Evolutionary conservation across 2,113 vertebrate genomes (phyloP).

Genomic region (Otolemur garnettii): DNA sequence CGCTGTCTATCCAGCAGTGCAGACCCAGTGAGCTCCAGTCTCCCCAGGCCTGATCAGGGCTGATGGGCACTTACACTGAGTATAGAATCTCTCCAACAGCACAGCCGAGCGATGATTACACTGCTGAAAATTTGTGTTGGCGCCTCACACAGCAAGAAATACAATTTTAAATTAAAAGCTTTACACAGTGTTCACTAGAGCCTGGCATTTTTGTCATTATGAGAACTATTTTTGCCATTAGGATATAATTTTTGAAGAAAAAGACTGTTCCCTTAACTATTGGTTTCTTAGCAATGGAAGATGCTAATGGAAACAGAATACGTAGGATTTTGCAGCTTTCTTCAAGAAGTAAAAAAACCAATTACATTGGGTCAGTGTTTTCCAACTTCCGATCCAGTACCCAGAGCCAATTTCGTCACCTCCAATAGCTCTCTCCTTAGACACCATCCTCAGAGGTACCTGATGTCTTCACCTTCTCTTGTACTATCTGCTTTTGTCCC

Average conservation of each 20-base stretch:
- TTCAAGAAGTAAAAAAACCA: constrained; percentile 47
- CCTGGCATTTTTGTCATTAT: constrained; percentile 66
- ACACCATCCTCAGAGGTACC: background rate
- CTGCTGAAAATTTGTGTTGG: background rate
- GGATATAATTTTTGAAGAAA: constrained; percentile 56
- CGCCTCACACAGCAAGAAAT: constrained; percentile 37
- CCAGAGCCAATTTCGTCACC: background rate
- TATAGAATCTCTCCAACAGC: background rate
- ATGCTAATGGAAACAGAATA: constrained; percentile 58
- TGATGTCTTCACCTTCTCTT: background rate
- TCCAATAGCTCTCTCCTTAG: background rate
- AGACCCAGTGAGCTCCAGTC: background rate
- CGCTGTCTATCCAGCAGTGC: background rate
- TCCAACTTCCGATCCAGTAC: background rate
- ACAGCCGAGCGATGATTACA: background rate
- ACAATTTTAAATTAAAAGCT: constrained; percentile 63
- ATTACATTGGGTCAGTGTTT: constrained; percentile 7
- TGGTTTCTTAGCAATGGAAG: constrained; percentile 43
- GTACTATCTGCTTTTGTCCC: background rate
- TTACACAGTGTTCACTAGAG: constrained; percentile 4
- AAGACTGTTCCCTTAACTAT: background rate
- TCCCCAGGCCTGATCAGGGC: background rate
- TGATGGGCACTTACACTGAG: background rate
- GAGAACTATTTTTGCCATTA: constrained; percentile 55
- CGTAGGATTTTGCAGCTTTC: constrained; percentile 6